Percentiles rank a stretch among this genome's conserved stretches.
These are phyloP conservation scores for Pachypeltis micranthus DNA, from an alignment of 1,140 invertebrate species.

Conservation along the genomic window DNA sequence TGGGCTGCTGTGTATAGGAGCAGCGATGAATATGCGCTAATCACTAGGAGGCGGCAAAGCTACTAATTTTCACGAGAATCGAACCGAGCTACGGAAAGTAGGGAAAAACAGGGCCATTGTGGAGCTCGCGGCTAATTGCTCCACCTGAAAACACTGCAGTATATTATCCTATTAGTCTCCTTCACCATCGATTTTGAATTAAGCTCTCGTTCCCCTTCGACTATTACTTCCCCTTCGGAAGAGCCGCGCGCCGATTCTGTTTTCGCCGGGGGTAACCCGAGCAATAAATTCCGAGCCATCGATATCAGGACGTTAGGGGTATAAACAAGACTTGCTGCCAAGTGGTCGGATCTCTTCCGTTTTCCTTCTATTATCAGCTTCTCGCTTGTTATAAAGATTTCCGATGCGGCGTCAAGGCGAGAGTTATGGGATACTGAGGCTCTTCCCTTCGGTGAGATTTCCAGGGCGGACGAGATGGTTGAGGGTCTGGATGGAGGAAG, in stretches of 20 bases:
- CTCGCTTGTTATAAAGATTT: conserved; percentile 1
- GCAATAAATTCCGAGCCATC: not conserved
- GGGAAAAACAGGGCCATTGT: not conserved
- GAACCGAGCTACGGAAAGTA: not conserved
- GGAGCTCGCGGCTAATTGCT: not conserved
- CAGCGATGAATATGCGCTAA: too few relatives aligned
- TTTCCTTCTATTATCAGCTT: conserved; percentile 4
- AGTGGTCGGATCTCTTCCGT: not conserved
- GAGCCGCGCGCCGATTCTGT: too few relatives aligned
- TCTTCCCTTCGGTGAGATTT: too few relatives aligned
- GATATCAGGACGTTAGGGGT: not conserved
- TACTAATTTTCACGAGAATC: too few relatives aligned
- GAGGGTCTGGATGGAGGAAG: too few relatives aligned
- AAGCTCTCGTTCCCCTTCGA: not conserved
- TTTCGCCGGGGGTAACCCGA: too few relatives aligned
- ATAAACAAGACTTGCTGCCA: conserved; percentile 9
- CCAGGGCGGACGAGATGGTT: too few relatives aligned
- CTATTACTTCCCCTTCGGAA: not conserved
- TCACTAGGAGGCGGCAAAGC: too few relatives aligned
- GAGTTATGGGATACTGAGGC: conserved; percentile 2
- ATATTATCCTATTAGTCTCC: conserved; percentile 3
- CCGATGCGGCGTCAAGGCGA: conserved; percentile 1
- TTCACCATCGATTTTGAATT: conserved; percentile 2
- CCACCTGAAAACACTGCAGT: conserved; percentile 6
- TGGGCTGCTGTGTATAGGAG: too few relatives aligned